Evolutionary conservation across 1,140 invertebrate genomes (phyloP), one percentile per base, ranked within the genome.

Genomic region (Samia ricini): DNA sequence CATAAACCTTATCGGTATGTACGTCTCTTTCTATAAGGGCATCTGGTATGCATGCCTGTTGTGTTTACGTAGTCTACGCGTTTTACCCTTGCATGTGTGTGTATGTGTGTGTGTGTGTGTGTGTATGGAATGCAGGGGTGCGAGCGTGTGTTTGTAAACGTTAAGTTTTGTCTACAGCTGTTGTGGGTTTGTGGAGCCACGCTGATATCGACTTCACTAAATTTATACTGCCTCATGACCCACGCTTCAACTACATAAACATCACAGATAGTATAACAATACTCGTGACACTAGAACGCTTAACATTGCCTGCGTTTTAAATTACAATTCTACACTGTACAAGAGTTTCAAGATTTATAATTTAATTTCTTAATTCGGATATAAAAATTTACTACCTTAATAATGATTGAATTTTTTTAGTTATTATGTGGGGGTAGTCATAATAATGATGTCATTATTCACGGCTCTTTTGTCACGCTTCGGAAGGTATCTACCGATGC

Each of bases 211-310:
- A 75, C 80, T 83, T 68, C 72, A 81, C 81, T 83, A 85, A 87
- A 87, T 89, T 83, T 89, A 89, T 88, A 82, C 87, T 87, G 87
- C 87, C 87, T 87, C 83, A 86, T 89, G 87, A 87, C 85, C 87
- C 84, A 81, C 73, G 82, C 68, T 75, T 68, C 51, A 66, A 64
- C 63, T 69, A 63, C 50, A 60, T 68, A 69, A 61, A 68, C 54
- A 60, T 26, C 64, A 71, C 69, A 54, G 64, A 70, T 71, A 68
- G 75, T 79, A 15, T 78, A n/a, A n/a, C n/a, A n/a, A 77, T 75
- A 76, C 71, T 72, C 68, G 68, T 76, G 72, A 70, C 72, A 71
- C 59, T 33, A 58, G 22, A 63, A 70, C 77, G 69, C 62, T 87
- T 84, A 79, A 85, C 75, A 83, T 84, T 78, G 77, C 76, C 67